These are phyloP conservation scores for Oscheius sp. DNA, from an alignment of 2,888 invertebrate genomes.

Conservation along the genomic window DNA sequence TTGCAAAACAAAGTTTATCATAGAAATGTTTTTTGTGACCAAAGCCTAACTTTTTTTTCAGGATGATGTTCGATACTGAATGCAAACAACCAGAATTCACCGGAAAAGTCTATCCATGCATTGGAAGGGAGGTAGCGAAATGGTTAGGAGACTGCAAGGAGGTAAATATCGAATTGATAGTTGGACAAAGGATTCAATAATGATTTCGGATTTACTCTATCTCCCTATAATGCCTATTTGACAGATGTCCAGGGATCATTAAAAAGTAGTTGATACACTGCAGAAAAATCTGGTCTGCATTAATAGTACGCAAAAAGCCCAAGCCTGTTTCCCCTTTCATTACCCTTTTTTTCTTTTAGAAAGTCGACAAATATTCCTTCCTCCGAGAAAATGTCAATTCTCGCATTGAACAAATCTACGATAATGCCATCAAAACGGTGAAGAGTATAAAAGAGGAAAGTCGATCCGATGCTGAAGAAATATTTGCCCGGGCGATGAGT, in stretches of 20 bases:
- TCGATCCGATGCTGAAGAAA: constrained; percentile 15
- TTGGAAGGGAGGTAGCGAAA: constrained; percentile 34
- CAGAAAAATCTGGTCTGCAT: neutral
- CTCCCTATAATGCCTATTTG: too few relatives aligned
- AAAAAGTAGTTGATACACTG: neutral
- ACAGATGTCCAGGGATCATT: too few relatives aligned
- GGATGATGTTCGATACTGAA: constrained; percentile 55
- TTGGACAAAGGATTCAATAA: too few relatives aligned
- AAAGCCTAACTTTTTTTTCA: constrained; percentile 5
- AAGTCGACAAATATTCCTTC: constrained; percentile 10
- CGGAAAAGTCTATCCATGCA: constrained; percentile 48
- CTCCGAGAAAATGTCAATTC: constrained; percentile 41
- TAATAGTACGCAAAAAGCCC: neutral
- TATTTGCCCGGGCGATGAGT: constrained; percentile 6
- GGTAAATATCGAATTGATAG: neutral
- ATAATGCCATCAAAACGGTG: constrained; percentile 40
- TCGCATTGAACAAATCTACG: constrained; percentile 45
- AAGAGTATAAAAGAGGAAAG: constrained; percentile 29
- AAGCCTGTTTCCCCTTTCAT: neutral
- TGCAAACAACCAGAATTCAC: constrained; percentile 44
- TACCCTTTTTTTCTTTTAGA: neutral
- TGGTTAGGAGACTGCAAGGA: constrained; percentile 21
- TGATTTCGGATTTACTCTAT: too few relatives aligned
- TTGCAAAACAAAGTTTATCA: too few relatives aligned
- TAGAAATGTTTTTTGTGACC: neutral